phyloP scores from a whole-genome alignment of 2,797 vertebrate genomes.

The Pseudopleuronectes americanus region DNA sequence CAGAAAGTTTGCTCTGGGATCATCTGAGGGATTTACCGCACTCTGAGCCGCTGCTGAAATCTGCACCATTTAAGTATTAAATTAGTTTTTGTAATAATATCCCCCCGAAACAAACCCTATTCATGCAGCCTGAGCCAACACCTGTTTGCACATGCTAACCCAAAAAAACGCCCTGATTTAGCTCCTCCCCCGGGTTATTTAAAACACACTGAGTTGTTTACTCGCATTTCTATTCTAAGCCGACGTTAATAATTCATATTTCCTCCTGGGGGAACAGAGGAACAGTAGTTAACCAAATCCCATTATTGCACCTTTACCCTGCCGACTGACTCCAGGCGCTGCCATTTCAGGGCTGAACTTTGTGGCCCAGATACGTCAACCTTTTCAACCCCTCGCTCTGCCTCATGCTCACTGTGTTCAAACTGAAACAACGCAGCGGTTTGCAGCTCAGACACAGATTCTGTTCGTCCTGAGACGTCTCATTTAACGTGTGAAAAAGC shows the following conservation, averaged over 20 bases:
- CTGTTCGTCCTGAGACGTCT: slow-evolving; percentile 44
- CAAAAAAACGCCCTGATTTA: slow-evolving; percentile 37
- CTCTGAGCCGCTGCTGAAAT: slow-evolving; percentile 32
- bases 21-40: slow-evolving; percentile 43
- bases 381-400: slow-evolving; percentile 49
- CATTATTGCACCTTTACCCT: slow-evolving; percentile 56
- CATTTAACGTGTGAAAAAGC: slow-evolving; percentile 62
- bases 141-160: slow-evolving; percentile 53
- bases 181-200: slow-evolving; percentile 40
- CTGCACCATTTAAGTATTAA: slow-evolving; percentile 42
- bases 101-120: slow-evolving; percentile 28
- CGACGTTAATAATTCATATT: slow-evolving; percentile 73
- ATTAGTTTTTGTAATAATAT: slow-evolving; percentile 64
- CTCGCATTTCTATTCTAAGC: slow-evolving; percentile 61
- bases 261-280: slow-evolving; percentile 39
- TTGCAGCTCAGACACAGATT: slow-evolving; percentile 51
- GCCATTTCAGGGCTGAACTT: slow-evolving; percentile 57
- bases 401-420: slow-evolving; percentile 32
- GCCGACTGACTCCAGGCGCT: slow-evolving; percentile 53
- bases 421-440: slow-evolving; percentile 40
- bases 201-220: slow-evolving; percentile 54
- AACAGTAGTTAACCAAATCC: slow-evolving; percentile 49
- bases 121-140: slow-evolving; percentile 22
- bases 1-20: slow-evolving; percentile 44
- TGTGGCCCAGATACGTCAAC: slow-evolving; percentile 70